Conservation (phyloP, 2,113 vertebrate genomes). For the Cebidichthys violaceus region DNA sequence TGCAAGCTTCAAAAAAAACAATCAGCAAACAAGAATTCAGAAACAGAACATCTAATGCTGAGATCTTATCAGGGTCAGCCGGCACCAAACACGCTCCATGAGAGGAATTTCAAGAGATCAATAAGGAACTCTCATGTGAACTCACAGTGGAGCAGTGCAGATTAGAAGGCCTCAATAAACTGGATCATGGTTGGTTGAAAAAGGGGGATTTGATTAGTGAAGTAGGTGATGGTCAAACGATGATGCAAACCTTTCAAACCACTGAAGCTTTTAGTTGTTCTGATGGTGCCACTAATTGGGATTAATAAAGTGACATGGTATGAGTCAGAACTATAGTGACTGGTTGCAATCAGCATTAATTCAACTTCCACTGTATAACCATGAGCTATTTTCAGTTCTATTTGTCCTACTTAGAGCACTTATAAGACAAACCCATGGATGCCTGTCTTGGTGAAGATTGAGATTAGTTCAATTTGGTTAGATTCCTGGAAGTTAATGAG, state of each 20-base stretch:
- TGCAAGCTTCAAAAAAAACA: constrained; percentile 29
- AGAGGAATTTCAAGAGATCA: constrained; percentile 73
- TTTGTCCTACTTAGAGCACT: neutral
- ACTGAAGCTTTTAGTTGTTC: neutral
- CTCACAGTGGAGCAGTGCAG: constrained; percentile 64
- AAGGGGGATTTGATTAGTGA: constrained; percentile 59
- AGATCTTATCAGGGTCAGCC: constrained; percentile 32
- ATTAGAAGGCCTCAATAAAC: constrained; percentile 69
- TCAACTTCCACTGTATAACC: neutral
- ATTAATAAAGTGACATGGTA: constrained; percentile 5
- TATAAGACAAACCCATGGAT: neutral
- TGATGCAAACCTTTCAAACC: constrained; percentile 53
- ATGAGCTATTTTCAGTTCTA: neutral
- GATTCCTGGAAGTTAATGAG: constrained; percentile 45
- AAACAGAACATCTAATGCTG: constrained; percentile 20
- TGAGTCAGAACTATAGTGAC: neutral
- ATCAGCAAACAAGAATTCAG: constrained; percentile 22
- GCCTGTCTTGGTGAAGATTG: neutral
- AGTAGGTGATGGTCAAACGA: constrained; percentile 46
- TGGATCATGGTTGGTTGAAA: constrained; percentile 45
- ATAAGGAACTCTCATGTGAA: constrained; percentile 71
- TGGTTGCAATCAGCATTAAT: neutral
- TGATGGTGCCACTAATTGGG: constrained; percentile 3
- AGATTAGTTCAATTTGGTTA: constrained; percentile 27
- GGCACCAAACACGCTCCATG: constrained; percentile 52